These are phyloP conservation scores for Lamproptera curius DNA, from an alignment of 2,888 invertebrate genomes.

Conservation along the genomic window DNA sequence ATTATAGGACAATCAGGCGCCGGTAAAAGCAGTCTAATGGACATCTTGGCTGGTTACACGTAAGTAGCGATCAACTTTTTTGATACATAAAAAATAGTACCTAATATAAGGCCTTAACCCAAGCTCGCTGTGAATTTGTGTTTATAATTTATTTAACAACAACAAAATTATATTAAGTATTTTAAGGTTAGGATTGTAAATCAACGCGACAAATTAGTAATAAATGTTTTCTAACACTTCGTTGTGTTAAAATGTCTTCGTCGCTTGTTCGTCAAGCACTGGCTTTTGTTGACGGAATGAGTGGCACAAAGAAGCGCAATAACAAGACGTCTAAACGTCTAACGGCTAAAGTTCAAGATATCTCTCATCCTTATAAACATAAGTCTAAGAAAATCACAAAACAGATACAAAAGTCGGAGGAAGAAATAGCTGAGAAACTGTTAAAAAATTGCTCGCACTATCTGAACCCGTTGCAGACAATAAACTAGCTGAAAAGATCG, in stretches of 20 bases:
- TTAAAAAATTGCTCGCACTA: slow-evolving; percentile 66
- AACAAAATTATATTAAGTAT: not conserved
- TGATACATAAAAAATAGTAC: not conserved
- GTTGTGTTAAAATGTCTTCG: slow-evolving; percentile 71
- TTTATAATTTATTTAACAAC: not conserved
- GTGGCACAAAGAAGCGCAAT: slow-evolving; percentile 48
- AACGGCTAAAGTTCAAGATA: slow-evolving; percentile 45
- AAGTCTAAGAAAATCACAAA: slow-evolving; percentile 38
- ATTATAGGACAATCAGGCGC: slow-evolving; percentile 95
- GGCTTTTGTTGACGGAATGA: slow-evolving; percentile 68
- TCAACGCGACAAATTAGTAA: slow-evolving; percentile 2
- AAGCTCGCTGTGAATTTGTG: no score
- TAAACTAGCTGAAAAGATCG: slow-evolving; percentile 70
- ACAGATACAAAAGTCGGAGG: slow-evolving; percentile 33
- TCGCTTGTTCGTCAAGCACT: slow-evolving; percentile 76
- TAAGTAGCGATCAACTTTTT: slow-evolving; percentile 75
- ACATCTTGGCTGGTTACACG: slow-evolving; percentile 94
- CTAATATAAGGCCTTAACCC: not conserved
- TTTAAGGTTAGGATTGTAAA: slow-evolving; percentile 7
- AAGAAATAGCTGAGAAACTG: slow-evolving; percentile 58
- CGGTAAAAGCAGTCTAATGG: slow-evolving; percentile 92
- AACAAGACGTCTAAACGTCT: slow-evolving; percentile 30
- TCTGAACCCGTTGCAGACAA: slow-evolving; percentile 55
- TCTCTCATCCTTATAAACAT: slow-evolving; percentile 33
- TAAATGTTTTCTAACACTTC: slow-evolving; percentile 42